Evolutionary conservation across 2,888 invertebrate species (phyloP).

Genomic region (Tipula confusa): DNA sequence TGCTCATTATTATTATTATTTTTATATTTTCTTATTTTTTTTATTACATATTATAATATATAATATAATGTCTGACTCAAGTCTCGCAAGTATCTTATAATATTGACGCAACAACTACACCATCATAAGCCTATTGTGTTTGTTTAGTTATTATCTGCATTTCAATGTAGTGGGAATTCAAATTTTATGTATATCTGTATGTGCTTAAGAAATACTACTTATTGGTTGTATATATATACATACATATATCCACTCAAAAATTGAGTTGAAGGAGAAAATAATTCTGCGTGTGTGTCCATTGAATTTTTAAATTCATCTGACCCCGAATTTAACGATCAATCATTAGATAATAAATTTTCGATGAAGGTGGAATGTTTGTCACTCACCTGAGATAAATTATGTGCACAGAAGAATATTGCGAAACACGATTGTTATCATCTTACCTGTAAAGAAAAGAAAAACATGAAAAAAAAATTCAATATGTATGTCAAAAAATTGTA

Average conservation of each 20-base stretch:
- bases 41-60: too few relatives aligned
- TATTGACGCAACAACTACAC: background rate
- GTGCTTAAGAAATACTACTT: background rate
- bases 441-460: background rate
- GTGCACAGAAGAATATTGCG: background rate
- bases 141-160: background rate
- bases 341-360: background rate
- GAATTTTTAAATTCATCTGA: background rate
- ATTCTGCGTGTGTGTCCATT: background rate
- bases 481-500: background rate
- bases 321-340: conserved; percentile 20
- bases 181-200: background rate
- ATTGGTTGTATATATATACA: background rate
- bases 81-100: background rate
- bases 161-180: background rate
- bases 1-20: background rate
- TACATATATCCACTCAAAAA: background rate
- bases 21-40: background rate
- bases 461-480: background rate
- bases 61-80: background rate
- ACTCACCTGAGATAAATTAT: background rate
- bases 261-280: background rate
- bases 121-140: background rate
- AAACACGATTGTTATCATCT: background rate
- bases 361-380: background rate